These are phyloP conservation scores for Bungarus multicinctus DNA, from an alignment of 2,113 vertebrate species.

Conservation along the genomic window DNA sequence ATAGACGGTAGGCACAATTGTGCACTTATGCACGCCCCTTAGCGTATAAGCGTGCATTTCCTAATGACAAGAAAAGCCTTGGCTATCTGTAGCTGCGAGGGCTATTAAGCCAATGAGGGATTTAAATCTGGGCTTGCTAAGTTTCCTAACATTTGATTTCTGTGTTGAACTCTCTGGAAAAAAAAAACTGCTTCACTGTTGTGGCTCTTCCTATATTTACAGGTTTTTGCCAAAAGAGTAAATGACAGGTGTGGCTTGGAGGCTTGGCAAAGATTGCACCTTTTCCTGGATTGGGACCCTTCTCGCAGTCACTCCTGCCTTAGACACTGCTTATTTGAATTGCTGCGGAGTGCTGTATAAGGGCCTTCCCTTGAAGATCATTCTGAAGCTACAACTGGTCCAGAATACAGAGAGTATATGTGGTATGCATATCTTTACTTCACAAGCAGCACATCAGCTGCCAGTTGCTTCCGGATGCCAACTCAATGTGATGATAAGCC, in stretches of 20 bases:
- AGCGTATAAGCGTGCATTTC: not conserved
- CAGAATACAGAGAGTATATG: not conserved
- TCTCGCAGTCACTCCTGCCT: not conserved
- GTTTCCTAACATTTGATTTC: not conserved
- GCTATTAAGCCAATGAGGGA: not conserved
- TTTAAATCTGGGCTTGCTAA: not conserved
- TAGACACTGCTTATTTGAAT: not conserved
- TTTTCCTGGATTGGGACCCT: not conserved
- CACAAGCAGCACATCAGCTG: not conserved
- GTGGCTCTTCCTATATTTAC: not conserved
- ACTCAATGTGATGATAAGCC: not conserved
- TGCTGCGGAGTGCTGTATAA: not conserved
- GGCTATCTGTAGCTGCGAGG: not conserved
- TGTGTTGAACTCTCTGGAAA: not conserved
- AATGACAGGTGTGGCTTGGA: not conserved
- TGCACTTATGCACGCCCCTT: too few relatives aligned
- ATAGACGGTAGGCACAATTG: too few relatives aligned
- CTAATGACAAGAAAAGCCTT: not conserved
- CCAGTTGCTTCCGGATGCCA: not conserved
- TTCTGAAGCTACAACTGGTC: not conserved
- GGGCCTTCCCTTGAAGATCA: not conserved
- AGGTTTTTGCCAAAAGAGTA: not conserved
- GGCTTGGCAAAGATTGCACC: not conserved
- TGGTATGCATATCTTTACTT: not conserved
- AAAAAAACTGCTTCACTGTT: not conserved